phyloP scores from a whole-genome alignment of 2,113 vertebrate genomes.

The Orycteropus afer region DNA sequence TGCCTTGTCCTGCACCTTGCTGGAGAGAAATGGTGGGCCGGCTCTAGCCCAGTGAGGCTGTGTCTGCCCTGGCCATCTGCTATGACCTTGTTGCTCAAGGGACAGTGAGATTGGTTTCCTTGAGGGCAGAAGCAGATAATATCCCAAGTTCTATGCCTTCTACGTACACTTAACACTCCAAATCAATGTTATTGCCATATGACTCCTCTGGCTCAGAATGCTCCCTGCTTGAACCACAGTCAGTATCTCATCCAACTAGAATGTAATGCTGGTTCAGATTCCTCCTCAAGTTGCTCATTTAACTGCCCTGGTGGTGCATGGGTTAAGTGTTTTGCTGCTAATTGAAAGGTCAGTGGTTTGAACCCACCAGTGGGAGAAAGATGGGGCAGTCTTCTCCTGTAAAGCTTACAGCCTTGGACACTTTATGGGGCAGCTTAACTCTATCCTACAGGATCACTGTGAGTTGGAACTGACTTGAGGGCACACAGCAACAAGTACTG shows the following conservation, averaged over 20 bases:
- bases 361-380: background rate
- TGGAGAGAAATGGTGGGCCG: fast-evolving
- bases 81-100: background rate
- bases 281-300: background rate
- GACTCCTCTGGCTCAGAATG: background rate
- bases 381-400: background rate
- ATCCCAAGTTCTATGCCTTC: background rate
- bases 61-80: too few species aligned
- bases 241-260: background rate
- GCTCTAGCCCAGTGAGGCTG: too few species aligned
- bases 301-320: background rate
- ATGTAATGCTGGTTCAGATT: background rate
- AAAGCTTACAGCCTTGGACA: background rate
- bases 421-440: background rate
- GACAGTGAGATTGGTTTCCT: background rate
- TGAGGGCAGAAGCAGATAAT: background rate
- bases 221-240: background rate
- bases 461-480: background rate
- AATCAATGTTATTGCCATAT: fast-evolving
- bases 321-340: background rate
- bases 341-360: background rate
- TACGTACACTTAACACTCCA: background rate
- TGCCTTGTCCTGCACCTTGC: background rate
- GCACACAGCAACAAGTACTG: background rate
- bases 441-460: background rate